These are phyloP conservation scores for Calidris pygmaea DNA, from an alignment of 2,113 vertebrate genomes.

Conservation along the genomic window DNA sequence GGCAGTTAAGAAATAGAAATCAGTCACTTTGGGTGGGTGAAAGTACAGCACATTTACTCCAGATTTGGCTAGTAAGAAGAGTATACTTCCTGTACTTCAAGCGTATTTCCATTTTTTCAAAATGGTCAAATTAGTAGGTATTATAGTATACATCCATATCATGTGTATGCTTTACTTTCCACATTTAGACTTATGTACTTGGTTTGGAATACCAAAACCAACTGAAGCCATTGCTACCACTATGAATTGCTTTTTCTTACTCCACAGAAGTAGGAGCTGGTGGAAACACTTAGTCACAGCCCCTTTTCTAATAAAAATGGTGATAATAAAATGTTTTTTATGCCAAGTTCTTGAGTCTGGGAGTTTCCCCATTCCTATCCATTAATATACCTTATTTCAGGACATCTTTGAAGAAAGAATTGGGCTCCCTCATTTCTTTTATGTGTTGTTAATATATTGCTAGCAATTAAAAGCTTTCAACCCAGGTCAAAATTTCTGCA, in stretches of 20 bases:
- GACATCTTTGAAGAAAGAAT: not conserved
- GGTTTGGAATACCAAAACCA: not conserved
- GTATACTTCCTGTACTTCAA: not conserved
- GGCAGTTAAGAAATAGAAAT: not conserved
- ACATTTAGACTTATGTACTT: not conserved
- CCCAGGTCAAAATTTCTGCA: not conserved
- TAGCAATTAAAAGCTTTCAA: not conserved
- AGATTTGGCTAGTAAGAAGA: not conserved
- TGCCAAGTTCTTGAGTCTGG: not conserved
- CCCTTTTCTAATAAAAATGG: not conserved
- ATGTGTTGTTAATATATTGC: not conserved
- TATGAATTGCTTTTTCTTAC: not conserved
- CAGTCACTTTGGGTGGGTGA: not conserved
- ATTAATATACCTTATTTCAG: not conserved
- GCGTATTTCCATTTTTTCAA: not conserved
- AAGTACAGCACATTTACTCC: not conserved
- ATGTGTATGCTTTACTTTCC: not conserved
- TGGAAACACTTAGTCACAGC: accelerated
- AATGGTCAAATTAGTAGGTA: not conserved
- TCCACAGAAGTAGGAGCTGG: not conserved
- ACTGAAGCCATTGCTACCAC: not conserved
- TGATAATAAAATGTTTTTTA: not conserved
- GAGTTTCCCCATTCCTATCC: not conserved
- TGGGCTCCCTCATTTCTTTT: not conserved
- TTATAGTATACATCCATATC: not conserved